phyloP scores from a whole-genome alignment of 2,888 invertebrate species.

The Agrochola macilenta region DNA sequence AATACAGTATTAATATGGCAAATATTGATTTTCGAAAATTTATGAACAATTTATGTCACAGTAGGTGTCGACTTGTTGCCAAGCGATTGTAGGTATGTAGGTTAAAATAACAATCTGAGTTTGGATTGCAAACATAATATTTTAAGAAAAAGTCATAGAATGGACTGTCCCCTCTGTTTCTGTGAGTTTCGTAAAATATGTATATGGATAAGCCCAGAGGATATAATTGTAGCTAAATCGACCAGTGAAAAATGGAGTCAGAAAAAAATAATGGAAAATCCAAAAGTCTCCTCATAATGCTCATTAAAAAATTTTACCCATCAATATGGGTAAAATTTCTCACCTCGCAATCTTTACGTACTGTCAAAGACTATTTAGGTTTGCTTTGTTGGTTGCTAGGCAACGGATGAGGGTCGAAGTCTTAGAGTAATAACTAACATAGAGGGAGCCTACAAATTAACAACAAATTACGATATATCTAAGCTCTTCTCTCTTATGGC shows the following conservation, averaged over 20 bases:
- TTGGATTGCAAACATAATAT: not conserved
- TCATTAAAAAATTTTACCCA: too few species aligned
- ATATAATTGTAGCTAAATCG: not conserved
- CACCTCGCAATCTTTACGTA: too few species aligned
- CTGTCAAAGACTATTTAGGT: too few species aligned
- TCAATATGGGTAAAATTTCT: too few species aligned
- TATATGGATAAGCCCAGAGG: not conserved
- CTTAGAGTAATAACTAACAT: too few species aligned
- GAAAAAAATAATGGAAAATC: not conserved
- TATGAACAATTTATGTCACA: not conserved
- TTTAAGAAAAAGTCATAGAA: not conserved
- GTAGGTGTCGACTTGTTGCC: slow-evolving; percentile 5
- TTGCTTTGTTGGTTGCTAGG: too few species aligned
- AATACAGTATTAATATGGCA: slow-evolving; percentile 46
- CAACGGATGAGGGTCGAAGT: too few species aligned
- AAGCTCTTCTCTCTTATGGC: too few species aligned
- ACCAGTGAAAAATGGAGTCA: not conserved
- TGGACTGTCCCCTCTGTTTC: not conserved
- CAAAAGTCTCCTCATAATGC: too few species aligned
- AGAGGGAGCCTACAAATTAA: too few species aligned
- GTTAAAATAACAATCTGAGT: slow-evolving; percentile 4
- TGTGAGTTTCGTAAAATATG: not conserved
- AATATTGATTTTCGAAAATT: slow-evolving; percentile 32
- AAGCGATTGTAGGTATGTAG: slow-evolving; percentile 16
- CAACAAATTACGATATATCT: too few species aligned